These are phyloP conservation scores for Virgularia gustaviana DNA, from an alignment of 92 coral and sea anemone species.

Conservation along the genomic window DNA sequence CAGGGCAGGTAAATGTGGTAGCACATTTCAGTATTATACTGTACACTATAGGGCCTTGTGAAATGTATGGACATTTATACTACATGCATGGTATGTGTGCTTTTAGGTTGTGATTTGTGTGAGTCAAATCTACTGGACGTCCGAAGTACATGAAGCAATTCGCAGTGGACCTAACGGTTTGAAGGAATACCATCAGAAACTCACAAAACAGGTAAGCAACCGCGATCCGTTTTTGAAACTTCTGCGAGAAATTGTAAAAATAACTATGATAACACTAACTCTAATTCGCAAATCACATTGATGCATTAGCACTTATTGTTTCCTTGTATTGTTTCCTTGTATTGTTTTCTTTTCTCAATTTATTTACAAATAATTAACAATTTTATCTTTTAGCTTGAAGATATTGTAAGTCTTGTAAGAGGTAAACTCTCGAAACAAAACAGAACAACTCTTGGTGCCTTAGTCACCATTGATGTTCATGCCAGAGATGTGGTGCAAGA, in stretches of 20 bases:
- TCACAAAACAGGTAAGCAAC: slow-evolving; percentile 72
- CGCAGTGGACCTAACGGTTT: slow-evolving; percentile 91
- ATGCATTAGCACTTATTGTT: background rate
- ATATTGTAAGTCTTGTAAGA: slow-evolving; percentile 91
- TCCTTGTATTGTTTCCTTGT: background rate
- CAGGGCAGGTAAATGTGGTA: slow-evolving; percentile 83
- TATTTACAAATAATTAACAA: background rate
- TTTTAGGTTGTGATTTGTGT: slow-evolving; percentile 87
- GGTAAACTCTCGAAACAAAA: slow-evolving; percentile 98
- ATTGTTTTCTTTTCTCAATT: background rate
- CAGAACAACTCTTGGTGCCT: slow-evolving; percentile 93
- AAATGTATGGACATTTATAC: no score
- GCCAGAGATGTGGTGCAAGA: slow-evolving; percentile 98
- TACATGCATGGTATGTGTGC: no score
- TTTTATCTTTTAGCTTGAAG: slow-evolving; percentile 57
- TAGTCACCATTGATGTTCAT: slow-evolving; percentile 96
- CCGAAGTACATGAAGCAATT: slow-evolving; percentile 96
- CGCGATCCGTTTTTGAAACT: no score
- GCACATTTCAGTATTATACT: no score
- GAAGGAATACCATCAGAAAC: slow-evolving; percentile 85
- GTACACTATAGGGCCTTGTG: no score
- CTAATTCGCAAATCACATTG: no score
- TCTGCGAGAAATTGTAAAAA: no score
- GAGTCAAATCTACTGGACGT: slow-evolving; percentile 98
- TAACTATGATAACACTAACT: no score